These are phyloP conservation scores for Xanthia togata DNA, from an alignment of 2,888 invertebrate genomes.

Conservation along the genomic window DNA sequence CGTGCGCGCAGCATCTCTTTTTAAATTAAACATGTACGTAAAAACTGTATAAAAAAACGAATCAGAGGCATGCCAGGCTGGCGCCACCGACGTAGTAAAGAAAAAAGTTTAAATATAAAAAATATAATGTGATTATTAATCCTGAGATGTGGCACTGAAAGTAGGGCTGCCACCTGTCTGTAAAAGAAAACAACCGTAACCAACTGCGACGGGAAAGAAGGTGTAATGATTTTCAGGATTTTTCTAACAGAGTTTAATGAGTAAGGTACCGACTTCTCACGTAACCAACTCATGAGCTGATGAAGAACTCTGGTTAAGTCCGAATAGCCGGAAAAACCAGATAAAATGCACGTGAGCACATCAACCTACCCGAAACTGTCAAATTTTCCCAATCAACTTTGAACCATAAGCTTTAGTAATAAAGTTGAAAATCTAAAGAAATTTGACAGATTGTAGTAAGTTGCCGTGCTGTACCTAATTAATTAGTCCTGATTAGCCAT, in stretches of 20 bases:
- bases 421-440: too few species aligned
- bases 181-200: not conserved
- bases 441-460: too few species aligned
- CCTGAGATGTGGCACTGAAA: slow-evolving; percentile 69
- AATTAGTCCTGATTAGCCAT: not conserved
- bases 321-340: not conserved
- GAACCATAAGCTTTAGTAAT: too few species aligned
- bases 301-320: not conserved
- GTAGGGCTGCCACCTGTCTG: slow-evolving; percentile 56
- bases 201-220: not conserved
- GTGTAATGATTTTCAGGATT: not conserved
- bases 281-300: not conserved
- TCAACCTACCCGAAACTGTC: too few species aligned
- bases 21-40: slow-evolving; percentile 72
- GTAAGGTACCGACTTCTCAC: not conserved
- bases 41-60: slow-evolving; percentile 65
- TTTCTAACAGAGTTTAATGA: not conserved
- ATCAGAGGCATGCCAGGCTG: slow-evolving; percentile 70
- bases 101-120: slow-evolving; percentile 72
- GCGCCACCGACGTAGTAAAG: slow-evolving; percentile 81
- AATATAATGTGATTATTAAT: slow-evolving; percentile 85
- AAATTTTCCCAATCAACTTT: too few species aligned
- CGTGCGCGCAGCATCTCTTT: slow-evolving; percentile 67
- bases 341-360: not conserved
- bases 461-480: not conserved